These are phyloP conservation scores for Bos javanicus DNA, from an alignment of 2,113 vertebrate species.

Conservation along the genomic window DNA sequence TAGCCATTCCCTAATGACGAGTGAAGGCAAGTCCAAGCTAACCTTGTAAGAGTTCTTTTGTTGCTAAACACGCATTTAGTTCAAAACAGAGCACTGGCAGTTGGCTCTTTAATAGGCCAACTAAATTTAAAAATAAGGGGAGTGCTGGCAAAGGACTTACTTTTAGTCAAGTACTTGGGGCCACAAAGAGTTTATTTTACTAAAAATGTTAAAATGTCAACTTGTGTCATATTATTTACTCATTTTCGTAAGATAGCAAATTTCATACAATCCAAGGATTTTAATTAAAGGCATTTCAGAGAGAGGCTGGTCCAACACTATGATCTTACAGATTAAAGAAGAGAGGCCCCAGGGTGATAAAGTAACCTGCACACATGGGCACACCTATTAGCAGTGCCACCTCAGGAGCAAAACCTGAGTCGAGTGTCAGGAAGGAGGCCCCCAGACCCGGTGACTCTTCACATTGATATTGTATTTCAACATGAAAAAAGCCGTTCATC, in stretches of 20 bases:
- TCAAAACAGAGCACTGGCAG: not conserved
- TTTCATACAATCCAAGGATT: not conserved
- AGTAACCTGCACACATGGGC: not conserved
- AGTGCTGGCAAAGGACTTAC: not conserved
- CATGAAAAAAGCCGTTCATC: not conserved
- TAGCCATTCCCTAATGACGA: not conserved
- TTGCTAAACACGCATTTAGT: not conserved
- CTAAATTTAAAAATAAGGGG: not conserved
- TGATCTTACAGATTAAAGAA: not conserved
- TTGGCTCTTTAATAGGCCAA: not conserved
- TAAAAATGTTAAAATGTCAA: not conserved
- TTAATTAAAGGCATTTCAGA: not conserved
- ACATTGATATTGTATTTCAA: not conserved
- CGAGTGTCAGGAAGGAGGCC: not conserved
- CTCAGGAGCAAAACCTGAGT: not conserved
- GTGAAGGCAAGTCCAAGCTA: not conserved
- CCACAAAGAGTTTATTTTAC: not conserved
- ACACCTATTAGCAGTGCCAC: not conserved
- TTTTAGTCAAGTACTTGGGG: not conserved
- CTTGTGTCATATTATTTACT: not conserved
- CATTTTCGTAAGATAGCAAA: not conserved
- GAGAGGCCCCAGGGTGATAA: not conserved
- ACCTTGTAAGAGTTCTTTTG: not conserved
- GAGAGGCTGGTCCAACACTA: not conserved
- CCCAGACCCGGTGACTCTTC: too few species aligned